phyloP scores from a whole-genome alignment of 2,888 invertebrate genomes.

The Euclidia mi region DNA sequence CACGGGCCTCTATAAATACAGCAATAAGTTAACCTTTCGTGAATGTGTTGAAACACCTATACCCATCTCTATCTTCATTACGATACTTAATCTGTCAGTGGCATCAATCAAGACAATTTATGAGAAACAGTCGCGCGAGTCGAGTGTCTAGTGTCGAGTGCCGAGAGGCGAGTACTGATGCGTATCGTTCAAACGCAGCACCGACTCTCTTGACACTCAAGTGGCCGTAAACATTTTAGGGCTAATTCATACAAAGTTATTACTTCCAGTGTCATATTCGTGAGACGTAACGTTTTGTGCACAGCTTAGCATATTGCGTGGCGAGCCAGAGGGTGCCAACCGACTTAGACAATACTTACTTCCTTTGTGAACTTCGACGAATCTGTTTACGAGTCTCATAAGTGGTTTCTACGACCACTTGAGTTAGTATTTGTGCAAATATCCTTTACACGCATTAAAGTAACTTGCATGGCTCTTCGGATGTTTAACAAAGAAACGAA shows the following conservation, averaged over 20 bases:
- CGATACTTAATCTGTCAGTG: slow-evolving; percentile 39
- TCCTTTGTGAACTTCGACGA: slow-evolving; percentile 25
- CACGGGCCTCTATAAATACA: background rate
- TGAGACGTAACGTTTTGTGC: slow-evolving; percentile 35
- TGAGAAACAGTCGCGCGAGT: slow-evolving; percentile 35
- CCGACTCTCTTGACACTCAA: slow-evolving; percentile 51
- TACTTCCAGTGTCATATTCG: slow-evolving; percentile 52
- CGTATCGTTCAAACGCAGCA: slow-evolving; percentile 44
- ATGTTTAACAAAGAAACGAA: slow-evolving; percentile 9
- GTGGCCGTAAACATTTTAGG: slow-evolving; percentile 61
- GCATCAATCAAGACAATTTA: slow-evolving; percentile 41
- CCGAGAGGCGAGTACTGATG: slow-evolving; percentile 31
- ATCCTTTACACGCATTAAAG: slow-evolving; percentile 10
- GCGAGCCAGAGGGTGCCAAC: slow-evolving; percentile 16
- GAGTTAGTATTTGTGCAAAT: slow-evolving; percentile 23
- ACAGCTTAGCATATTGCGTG: slow-evolving; percentile 41
- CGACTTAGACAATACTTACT: background rate
- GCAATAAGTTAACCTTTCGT: slow-evolving; percentile 24
- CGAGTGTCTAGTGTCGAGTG: slow-evolving; percentile 34
- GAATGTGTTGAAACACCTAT: slow-evolving; percentile 19
- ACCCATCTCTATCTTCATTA: slow-evolving; percentile 25
- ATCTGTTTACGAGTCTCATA: slow-evolving; percentile 34
- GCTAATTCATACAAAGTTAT: slow-evolving; percentile 67
- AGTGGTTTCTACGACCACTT: slow-evolving; percentile 30
- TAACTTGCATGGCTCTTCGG: slow-evolving; percentile 7